A percentile compares a stretch with the other conserved stretches of the same genome.
phyloP scores from a whole-genome alignment of 2,888 invertebrate genomes.

The Lissonota sp. region DNA sequence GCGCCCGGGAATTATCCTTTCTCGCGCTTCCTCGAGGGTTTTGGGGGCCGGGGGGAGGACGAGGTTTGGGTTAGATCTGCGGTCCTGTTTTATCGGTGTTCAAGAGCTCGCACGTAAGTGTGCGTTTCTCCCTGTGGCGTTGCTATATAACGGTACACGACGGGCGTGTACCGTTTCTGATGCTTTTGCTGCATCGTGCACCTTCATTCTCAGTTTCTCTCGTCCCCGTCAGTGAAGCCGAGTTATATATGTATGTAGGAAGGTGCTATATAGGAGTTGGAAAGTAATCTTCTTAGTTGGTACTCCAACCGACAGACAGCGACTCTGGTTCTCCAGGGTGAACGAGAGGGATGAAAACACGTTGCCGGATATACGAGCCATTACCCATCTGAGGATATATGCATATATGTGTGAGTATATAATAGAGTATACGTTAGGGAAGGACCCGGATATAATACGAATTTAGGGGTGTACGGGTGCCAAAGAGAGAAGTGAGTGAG shows the following conservation, averaged over 20 bases:
- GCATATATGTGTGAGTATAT: background rate
- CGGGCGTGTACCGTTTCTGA: constrained; percentile 40
- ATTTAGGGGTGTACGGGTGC: constrained; percentile 4
- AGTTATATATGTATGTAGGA: constrained; percentile 37
- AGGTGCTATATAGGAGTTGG: constrained; percentile 69
- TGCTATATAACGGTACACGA: constrained; percentile 30
- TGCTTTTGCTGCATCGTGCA: constrained; percentile 32
- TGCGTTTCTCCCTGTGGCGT: constrained; percentile 37
- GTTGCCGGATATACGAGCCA: constrained; percentile 44
- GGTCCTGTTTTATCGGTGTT: constrained; percentile 80
- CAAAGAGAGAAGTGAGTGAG: constrained; percentile 29
- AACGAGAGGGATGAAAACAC: constrained; percentile 50
- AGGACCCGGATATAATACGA: constrained; percentile 7
- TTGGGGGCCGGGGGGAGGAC: background rate
- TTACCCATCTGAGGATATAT: constrained; percentile 16
- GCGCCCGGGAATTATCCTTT: constrained; percentile 48
- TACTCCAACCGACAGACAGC: constrained; percentile 72
- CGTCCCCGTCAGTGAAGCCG: constrained; percentile 32
- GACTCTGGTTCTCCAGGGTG: constrained; percentile 61
- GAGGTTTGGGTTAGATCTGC: constrained; percentile 52
- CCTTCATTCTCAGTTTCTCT: constrained; percentile 46
- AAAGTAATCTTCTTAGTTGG: constrained; percentile 79
- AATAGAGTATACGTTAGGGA: background rate
- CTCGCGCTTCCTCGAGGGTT: constrained; percentile 17
- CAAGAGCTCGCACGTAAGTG: constrained; percentile 53